phyloP scores from a whole-genome alignment of 2,113 vertebrate genomes.

The Donacobius atricapilla region DNA sequence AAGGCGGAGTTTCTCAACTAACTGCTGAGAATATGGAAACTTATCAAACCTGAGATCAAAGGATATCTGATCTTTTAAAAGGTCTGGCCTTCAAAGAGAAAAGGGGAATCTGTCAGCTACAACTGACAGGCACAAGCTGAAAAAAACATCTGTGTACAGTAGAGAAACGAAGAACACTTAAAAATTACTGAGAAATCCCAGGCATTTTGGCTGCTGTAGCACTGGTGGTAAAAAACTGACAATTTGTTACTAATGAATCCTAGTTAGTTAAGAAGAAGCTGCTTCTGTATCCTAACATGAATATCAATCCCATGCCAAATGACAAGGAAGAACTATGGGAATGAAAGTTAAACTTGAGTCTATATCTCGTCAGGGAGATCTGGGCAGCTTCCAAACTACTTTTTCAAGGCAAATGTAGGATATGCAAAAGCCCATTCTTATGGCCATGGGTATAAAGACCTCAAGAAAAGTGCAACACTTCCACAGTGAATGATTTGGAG shows the following conservation, averaged over 20 bases:
- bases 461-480: neutral
- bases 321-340: neutral
- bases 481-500: neutral
- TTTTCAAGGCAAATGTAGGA: neutral
- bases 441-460: fast-evolving
- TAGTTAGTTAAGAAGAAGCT: neutral
- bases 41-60: neutral
- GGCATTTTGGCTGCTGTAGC: neutral
- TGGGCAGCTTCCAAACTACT: neutral
- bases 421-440: neutral
- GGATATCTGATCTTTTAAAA: conserved; percentile 21
- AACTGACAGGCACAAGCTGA: neutral
- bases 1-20: neutral
- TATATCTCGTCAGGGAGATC: neutral
- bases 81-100: conserved; percentile 30
- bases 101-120: neutral
- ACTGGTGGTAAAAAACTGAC: neutral
- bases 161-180: neutral
- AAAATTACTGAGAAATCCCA: neutral
- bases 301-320: neutral
- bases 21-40: neutral
- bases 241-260: neutral
- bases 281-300: neutral
- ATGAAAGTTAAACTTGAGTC: neutral
- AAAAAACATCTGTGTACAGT: neutral